Conservation (phyloP, 2,113 vertebrate species). For the Leucoraja erinaceus region DNA sequence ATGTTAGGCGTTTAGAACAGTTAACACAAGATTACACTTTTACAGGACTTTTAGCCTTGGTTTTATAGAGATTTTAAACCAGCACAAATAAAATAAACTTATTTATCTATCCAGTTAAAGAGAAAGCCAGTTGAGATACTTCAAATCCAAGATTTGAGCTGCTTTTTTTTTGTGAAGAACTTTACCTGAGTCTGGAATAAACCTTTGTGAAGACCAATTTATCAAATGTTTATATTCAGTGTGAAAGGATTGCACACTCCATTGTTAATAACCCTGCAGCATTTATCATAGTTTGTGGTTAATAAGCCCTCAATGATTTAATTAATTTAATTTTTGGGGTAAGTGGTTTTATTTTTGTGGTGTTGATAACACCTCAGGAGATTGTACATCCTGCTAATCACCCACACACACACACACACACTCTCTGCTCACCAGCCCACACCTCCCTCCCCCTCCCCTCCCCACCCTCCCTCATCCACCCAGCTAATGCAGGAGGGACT, state of each 20-base stretch:
- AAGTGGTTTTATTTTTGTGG: background rate
- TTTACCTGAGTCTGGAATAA: background rate
- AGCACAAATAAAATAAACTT: background rate
- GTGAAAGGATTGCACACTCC: background rate
- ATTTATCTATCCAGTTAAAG: background rate
- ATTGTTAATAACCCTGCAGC: background rate
- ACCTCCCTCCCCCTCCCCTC: background rate
- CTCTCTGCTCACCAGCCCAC: no score
- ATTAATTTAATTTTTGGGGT: background rate
- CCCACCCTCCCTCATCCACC: no score
- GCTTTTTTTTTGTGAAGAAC: background rate
- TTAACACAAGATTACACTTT: conserved; percentile 4
- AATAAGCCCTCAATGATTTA: background rate
- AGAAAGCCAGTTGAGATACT: background rate
- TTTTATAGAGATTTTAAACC: conserved; percentile 25
- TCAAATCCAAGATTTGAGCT: background rate
- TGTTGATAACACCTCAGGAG: background rate
- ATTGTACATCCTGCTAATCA: background rate
- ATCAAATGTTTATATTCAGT: background rate
- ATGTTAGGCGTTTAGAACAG: background rate
- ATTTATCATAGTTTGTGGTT: background rate
- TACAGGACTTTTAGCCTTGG: conserved; percentile 13
- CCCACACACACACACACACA: no score
- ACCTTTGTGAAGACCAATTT: background rate
- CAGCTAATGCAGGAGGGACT: no score